A percentile compares a stretch with the other conserved stretches of the same genome.
Evolutionary conservation across 2,888 invertebrate species (phyloP).

Genomic region (Sussaba pulchella): DNA sequence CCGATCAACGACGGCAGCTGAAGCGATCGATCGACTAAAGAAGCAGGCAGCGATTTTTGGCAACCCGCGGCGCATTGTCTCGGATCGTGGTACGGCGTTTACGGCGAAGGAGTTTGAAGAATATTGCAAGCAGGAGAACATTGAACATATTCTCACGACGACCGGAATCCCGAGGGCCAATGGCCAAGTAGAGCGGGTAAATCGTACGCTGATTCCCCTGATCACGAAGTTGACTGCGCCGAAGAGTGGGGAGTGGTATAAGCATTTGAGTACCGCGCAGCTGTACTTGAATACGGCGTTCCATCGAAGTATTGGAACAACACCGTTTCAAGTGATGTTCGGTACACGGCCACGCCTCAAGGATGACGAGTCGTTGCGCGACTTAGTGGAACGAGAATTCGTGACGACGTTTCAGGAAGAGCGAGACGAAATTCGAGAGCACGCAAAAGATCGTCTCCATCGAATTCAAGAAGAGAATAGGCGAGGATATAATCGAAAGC

Average conservation of each 20-base stretch:
- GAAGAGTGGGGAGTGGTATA: background rate
- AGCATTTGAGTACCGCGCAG: background rate
- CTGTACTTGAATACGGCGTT: background rate
- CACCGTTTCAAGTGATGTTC: background rate
- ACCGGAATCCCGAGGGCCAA: constrained; percentile 79
- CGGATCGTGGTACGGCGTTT: constrained; percentile 80
- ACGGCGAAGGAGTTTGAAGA: constrained; percentile 77
- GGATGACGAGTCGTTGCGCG: constrained; percentile 62
- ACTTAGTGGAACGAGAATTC: constrained; percentile 67
- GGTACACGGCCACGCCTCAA: background rate
- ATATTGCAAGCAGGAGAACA: constrained; percentile 77
- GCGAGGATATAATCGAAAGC: constrained; percentile 58
- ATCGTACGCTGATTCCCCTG: constrained; percentile 73
- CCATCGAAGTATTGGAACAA: background rate
- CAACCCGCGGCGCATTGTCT: constrained; percentile 79
- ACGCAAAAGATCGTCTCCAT: constrained; percentile 61
- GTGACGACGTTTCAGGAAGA: constrained; percentile 56
- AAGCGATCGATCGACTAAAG: constrained; percentile 76
- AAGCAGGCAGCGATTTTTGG: constrained; percentile 79
- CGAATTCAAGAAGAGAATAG: constrained; percentile 59
- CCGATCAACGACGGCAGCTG: constrained; percentile 72
- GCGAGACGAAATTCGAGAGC: constrained; percentile 56
- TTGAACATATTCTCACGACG: constrained; percentile 75
- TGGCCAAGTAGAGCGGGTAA: constrained; percentile 79
- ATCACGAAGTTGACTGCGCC: background rate